Evolutionary conservation across 2,888 invertebrate genomes (phyloP), one percentile per base, ranked within the genome.

Genomic region (Desoria tigrina): DNA sequence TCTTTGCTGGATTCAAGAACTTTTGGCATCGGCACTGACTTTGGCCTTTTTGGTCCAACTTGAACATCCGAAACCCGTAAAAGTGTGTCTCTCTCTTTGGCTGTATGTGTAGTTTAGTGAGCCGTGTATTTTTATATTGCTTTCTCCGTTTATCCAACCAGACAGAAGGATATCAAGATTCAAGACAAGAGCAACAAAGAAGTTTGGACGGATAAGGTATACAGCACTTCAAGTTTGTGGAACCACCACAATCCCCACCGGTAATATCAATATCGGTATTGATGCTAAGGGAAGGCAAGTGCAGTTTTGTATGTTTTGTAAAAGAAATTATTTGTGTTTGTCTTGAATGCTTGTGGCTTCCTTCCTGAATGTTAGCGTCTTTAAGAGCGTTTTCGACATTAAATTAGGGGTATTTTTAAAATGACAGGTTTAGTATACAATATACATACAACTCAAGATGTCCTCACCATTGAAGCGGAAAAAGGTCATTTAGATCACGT

Each of bases 71-170:
- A 45, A 45, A 45, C 4, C 21, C 45, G 45, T 45, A 45, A 45
- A 45, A 32, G 32, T 32, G 32, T 32, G 32, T 32, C 6, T 32
- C 4, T 32, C 32, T 32, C 32, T 32, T 7, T 7, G 32, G 4
- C 6, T 32, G 45, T 45, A n/a, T 45, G n/a, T 45, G 21, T 16
- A 45, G 45, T 45, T 45, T 45, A 45, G 45, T 45, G 45, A 45
- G 45, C 45, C 45, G 45, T 45, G 45, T 45, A 45, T 45, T 45
- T 45, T 45, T 45, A 45, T 45, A 45, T 45, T 45, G 45, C 45
- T 45, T 45, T 45, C 45, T 45, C 45, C 45, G 45, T 45, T 45
- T 45, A 45, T 45, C 21, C 45, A 21, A 45, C 45, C 45, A 45
- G 45, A 45, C 45, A 45, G 45, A 45, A 21, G 45, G 45, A 45